phyloP scores from a whole-genome alignment of 2,797 vertebrate species.

The Natrix natrix region DNA sequence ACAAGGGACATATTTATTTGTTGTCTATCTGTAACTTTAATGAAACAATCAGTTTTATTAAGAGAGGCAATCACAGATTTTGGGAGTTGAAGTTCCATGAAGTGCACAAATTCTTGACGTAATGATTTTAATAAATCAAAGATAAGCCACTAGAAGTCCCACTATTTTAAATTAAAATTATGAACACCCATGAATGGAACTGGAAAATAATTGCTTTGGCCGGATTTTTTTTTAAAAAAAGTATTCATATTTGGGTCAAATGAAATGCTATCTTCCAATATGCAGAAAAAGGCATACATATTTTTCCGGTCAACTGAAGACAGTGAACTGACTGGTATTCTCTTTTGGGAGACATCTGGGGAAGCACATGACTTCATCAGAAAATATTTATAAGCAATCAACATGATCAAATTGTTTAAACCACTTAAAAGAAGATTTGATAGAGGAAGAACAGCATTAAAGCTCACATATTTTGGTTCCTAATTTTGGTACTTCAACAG shows the following conservation, averaged over 20 bases:
- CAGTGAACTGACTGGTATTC: background rate
- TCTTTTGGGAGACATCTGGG: background rate
- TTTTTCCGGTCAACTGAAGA: slow-evolving; percentile 1
- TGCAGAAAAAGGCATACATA: background rate
- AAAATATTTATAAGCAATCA: background rate
- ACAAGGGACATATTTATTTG: background rate
- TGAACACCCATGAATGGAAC: background rate
- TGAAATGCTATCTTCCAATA: background rate
- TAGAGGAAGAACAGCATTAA: background rate
- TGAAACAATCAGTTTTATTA: background rate
- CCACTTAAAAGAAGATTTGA: background rate
- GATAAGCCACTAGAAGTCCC: background rate
- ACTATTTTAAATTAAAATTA: background rate
- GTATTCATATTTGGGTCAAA: background rate
- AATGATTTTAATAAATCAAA: background rate
- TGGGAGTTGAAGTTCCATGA: background rate
- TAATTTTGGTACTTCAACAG: background rate
- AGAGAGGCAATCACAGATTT: background rate
- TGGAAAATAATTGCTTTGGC: background rate
- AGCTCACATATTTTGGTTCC: background rate
- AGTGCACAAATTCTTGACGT: background rate
- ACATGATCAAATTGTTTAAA: background rate
- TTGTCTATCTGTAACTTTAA: background rate
- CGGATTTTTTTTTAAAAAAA: background rate
- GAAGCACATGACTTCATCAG: background rate